Conservation (phyloP, 2,113 vertebrate genomes). For the Sprattus sprattus region DNA sequence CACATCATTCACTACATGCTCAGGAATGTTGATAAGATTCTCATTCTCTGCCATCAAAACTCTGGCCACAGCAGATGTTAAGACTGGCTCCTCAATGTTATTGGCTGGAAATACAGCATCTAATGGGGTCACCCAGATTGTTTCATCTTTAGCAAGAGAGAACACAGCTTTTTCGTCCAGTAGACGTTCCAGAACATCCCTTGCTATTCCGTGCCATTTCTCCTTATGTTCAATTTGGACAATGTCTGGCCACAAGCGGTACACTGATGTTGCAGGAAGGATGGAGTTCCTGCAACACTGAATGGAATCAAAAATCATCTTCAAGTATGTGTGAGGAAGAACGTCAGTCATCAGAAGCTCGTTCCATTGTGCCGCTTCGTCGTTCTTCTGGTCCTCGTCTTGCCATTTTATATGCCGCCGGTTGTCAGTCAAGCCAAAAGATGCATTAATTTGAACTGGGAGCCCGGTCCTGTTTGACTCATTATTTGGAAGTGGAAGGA, state of each 20-base stretch:
- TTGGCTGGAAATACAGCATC: slow-evolving; percentile 71
- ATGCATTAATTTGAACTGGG: slow-evolving; percentile 76
- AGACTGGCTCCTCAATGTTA: not conserved
- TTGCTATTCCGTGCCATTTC: slow-evolving; percentile 63
- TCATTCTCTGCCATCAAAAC: slow-evolving; percentile 63
- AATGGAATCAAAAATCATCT: slow-evolving; percentile 63
- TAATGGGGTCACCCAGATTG: slow-evolving; percentile 51
- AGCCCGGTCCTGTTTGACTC: slow-evolving; percentile 76
- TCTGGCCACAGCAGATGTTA: slow-evolving; percentile 50
- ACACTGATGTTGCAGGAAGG: slow-evolving; percentile 58
- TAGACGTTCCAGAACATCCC: slow-evolving; percentile 62
- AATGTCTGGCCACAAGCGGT: slow-evolving; percentile 76
- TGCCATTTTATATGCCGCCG: slow-evolving; percentile 80
- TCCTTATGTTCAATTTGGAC: slow-evolving; percentile 51
- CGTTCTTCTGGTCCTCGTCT: slow-evolving; percentile 73
- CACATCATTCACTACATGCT: slow-evolving; percentile 61
- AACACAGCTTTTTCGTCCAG: slow-evolving; percentile 61
- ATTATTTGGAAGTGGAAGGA: slow-evolving; percentile 82
- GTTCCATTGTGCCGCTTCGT: slow-evolving; percentile 79
- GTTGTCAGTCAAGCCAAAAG: slow-evolving; percentile 82
- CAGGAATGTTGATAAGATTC: slow-evolving; percentile 66
- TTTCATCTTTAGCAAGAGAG: slow-evolving; percentile 58
- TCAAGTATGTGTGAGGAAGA: slow-evolving; percentile 71
- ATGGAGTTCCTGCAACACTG: slow-evolving; percentile 46
- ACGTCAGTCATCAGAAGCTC: slow-evolving; percentile 72